phyloP scores from a whole-genome alignment of 2,113 vertebrate genomes.

The Brachyhypopomus occidentalis region DNA sequence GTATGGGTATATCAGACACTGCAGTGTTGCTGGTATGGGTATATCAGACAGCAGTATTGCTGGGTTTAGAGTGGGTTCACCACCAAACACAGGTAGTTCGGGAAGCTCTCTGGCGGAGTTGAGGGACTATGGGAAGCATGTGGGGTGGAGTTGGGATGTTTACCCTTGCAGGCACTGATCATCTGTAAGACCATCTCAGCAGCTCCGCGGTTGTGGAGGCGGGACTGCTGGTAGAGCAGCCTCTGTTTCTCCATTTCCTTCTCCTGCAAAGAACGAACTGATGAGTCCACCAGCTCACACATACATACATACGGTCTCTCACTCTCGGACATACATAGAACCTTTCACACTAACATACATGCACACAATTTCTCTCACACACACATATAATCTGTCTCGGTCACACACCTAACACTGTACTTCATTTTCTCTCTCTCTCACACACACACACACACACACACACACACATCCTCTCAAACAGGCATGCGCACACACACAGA shows the following conservation, averaged over 20 bases:
- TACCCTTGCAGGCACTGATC: constrained; percentile 95
- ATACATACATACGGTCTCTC: not conserved
- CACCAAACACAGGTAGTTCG: too few relatives aligned
- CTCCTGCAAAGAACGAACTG: constrained; percentile 72
- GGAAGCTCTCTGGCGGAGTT: not conserved
- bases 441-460: too few relatives aligned
- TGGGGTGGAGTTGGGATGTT: not conserved
- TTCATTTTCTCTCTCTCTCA: not conserved
- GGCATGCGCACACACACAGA: not conserved
- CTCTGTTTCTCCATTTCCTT: constrained; percentile 94
- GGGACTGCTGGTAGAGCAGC: constrained; percentile 87
- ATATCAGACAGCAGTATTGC: too few relatives aligned
- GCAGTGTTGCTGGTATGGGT: too few relatives aligned
- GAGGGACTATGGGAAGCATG: not conserved
- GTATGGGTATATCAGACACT: too few relatives aligned
- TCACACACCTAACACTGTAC: not conserved
- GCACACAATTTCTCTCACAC: constrained; percentile 2
- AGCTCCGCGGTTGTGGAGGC: constrained; percentile 87
- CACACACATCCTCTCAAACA: too few relatives aligned
- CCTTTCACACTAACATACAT: not conserved
- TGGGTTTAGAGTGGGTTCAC: too few relatives aligned
- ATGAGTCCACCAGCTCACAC: constrained; percentile 37
- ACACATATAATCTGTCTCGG: not conserved
- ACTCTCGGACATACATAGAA: not conserved
- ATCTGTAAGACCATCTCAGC: constrained; percentile 95